Conservation (phyloP, 2,797 vertebrate species). For the Tiaroga cobitis region DNA sequence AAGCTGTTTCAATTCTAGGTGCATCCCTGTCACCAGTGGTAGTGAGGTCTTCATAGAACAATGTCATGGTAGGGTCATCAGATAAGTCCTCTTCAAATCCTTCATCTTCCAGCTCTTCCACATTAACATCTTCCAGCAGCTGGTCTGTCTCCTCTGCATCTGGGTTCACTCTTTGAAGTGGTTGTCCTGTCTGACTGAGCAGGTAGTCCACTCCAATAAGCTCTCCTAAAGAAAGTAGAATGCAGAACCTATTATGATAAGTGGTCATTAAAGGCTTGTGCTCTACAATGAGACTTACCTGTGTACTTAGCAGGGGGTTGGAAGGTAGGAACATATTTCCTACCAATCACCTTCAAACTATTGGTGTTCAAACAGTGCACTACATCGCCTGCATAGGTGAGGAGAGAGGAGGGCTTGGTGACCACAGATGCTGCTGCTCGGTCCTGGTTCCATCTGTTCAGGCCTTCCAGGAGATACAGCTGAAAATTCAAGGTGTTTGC, state of each 20-base stretch:
- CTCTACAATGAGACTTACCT: not conserved
- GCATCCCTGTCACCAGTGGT: too few relatives aligned
- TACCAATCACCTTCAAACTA: slow-evolving; percentile 29
- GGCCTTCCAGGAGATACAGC: slow-evolving; percentile 48
- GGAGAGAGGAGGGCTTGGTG: slow-evolving; percentile 5
- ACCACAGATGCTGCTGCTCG: slow-evolving; percentile 7
- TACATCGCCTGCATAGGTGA: slow-evolving; percentile 28
- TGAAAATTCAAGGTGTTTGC: slow-evolving; percentile 46
- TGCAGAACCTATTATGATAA: too few relatives aligned
- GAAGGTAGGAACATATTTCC: slow-evolving; percentile 28
- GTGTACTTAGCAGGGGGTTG: slow-evolving; percentile 45
- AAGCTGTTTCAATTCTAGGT: too few relatives aligned
- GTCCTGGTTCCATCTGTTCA: slow-evolving; percentile 48
- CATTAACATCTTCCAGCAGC: slow-evolving; percentile 14
- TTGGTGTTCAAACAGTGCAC: slow-evolving; percentile 9
- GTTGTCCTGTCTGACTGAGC: slow-evolving; percentile 39
- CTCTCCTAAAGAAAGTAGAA: slow-evolving; percentile 8
- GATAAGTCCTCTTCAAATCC: not conserved
- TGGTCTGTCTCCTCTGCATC: slow-evolving; percentile 19
- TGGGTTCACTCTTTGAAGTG: slow-evolving; percentile 7
- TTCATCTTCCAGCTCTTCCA: not conserved
- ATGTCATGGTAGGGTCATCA: not conserved
- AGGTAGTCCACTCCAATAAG: slow-evolving; percentile 42
- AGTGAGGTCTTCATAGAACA: not conserved
- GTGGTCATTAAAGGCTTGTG: too few relatives aligned